Evolutionary conservation across 2,797 vertebrate genomes (phyloP), one percentile per base, ranked within the genome.

Genomic region (Chelmon rostratus): DNA sequence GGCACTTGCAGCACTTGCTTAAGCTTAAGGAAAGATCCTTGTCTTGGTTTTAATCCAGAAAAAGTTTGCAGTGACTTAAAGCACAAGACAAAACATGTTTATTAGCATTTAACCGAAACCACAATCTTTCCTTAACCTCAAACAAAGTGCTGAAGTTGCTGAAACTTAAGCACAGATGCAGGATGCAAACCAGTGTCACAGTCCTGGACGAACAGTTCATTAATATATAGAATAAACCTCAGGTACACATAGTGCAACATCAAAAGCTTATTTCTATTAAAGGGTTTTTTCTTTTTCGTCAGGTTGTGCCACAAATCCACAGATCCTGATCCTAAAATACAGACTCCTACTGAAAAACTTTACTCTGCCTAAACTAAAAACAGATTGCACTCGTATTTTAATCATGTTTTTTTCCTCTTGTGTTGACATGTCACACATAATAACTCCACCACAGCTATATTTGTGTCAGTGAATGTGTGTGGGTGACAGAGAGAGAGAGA

Each of bases 391-490:
- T 62, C 42, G n/a, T 57, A 28, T 77, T 82, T 86, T 69, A 73
- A 56, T 46, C 35, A 52, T 73, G 68, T 62, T 8, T 65, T 84
- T 47, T 74, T 46, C 40, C 63, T 49, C 65, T 70, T 50, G 53
- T 66, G 81, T 74, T 86, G 78, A 83, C 81, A 78, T 69, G 67
- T 81, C 77, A 25, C 77, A 83, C 81, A 74, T 84, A 73, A 86
- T 89, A 88, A 88, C 81, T 83, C 76, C n/a, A 57, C 50, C 46
- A 65, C 81, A 57, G 78, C 88, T 89, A 78, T 88, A 86, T 86
- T 81, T 86, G 61, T 65, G 84, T 78, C 73, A 64, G 56, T 53
- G 73, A 64, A 19, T 80, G 28, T 18, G 52, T 68, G 57, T 58
- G 33, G 31, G 16, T 47, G 79, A 6, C 64, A 54, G 65, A 18